Evolutionary conservation across 2,888 invertebrate genomes (phyloP), one percentile per base, ranked within the genome.

Genomic region (Dysmachus trigonus): DNA sequence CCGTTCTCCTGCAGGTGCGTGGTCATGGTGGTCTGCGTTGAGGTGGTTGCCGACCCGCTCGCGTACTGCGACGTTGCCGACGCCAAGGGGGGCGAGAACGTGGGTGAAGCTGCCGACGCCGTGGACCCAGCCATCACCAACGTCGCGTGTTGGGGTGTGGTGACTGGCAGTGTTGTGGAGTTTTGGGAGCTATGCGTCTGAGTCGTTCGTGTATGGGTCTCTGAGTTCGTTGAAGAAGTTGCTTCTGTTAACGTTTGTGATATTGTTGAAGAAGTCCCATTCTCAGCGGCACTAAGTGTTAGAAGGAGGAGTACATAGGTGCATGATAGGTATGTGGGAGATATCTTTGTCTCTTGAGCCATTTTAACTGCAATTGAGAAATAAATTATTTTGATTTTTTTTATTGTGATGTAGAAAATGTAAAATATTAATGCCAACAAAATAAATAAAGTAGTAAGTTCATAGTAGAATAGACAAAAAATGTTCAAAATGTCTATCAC

Each of bases 261-360:
- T 79, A 87, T 87, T 72, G 87, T 86, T 53, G 87, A 87, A 85
- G 88, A 87, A 85, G 86, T 88, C 86, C 88, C 88, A 87, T 86
- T 88, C 76, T 88, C 88, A 73, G 88, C 88, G 84, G 87, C 86
- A 71, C 86, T 86, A 86, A 87, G 87, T 71, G 88, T 88, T 86
- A 88, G 86, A 81, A 88, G 88, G 76, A 88, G 86, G 85, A 88
- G 87, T 86, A 88, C 81, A 77, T 86, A 87, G 71, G 86, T 86
- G 87, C 87, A 87, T 87, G 86, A 87, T 85, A 87, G 85, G 86
- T 87, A 88, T 79, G 85, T 83, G 85, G 81, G 86, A 51, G 87
- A 76, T 86, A 88, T 88, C 87, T 88, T 87, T 73, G 87, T 88
- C 86, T 88, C 87, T 83, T 88, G 88, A 87, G 88, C 88, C 88